Evolutionary conservation across 2,888 invertebrate species (phyloP), one percentile per base, ranked within the genome.

Genomic region (Cantharis nigra): DNA sequence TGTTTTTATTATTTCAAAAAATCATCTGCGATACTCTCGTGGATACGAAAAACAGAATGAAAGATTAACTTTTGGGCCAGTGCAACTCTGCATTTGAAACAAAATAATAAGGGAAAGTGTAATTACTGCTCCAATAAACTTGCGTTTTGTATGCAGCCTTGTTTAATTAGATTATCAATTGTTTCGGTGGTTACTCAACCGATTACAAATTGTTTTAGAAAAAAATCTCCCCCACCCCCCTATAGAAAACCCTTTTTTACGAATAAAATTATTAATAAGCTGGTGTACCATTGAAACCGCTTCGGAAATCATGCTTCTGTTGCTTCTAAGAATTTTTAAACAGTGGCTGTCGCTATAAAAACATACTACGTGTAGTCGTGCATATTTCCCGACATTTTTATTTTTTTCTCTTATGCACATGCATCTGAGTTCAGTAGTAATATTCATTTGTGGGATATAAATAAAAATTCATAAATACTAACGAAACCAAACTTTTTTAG

Each of bases 331-430:
- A 73, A 73, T 70, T 16, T 33, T 16, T 20, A 26, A 67, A 73
- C 33, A 33, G 23, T 30, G 64, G 33, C n/a, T 71, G 30, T 71
- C 18, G 63, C 16, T 62, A 73, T 62, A 73, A 73, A 71, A 49
- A 49, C 72, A 14, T 73, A 67, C 67, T 73, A 67, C 67, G 67
- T 69, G 72, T 33, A 67, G 49, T 20, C 65, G 33, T 30, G 72
- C 49, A 30, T 67, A 18, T 72, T 16, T 72, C 33, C 28, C 67
- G 67, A 62, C 72, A 26, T 69, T 26, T 63, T 64, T 69, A 67
- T 73, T 62, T 65, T 69, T 49, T 73, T 14, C 49, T 49, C n/a
- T 49, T 23, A 69, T 20, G 72, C 72, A 69, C 72, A n/a, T 69
- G 72, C 72, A 49, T 23, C 26, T 20, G 33, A 26, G 72, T 20